Conservation (phyloP, 1,140 invertebrate species). For the Cotesia glomerata region DNA sequence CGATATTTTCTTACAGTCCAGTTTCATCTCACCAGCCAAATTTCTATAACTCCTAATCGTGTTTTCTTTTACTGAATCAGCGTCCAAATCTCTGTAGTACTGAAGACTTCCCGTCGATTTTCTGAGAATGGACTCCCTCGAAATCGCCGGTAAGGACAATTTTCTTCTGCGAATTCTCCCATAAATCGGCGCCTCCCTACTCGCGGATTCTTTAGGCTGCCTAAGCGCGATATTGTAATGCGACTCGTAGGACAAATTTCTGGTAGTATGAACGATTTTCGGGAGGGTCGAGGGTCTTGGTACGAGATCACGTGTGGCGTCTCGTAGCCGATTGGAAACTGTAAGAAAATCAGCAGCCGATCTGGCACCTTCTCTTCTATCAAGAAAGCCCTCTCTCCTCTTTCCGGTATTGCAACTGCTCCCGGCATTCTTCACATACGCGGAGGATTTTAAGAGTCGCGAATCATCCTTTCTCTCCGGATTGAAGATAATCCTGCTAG, state of each 20-base stretch:
- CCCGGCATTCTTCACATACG: constrained; percentile 38
- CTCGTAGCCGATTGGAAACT: constrained; percentile 34
- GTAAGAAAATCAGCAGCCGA: constrained; percentile 46
- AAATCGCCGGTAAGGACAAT: constrained; percentile 42
- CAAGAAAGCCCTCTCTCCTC: constrained; percentile 31
- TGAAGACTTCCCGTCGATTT: constrained; percentile 23
- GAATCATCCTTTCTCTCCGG: constrained; percentile 23
- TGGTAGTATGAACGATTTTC: constrained; percentile 44
- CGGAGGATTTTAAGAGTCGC: constrained; percentile 26
- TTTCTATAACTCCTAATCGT: background rate
- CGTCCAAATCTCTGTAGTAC: constrained; percentile 12
- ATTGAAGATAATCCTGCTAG: constrained; percentile 6
- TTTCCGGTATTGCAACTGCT: constrained; percentile 14
- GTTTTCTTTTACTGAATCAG: background rate
- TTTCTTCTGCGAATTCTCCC: constrained; percentile 56
- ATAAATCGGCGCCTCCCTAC: constrained; percentile 53
- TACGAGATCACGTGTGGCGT: constrained; percentile 37
- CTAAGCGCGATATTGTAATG: constrained; percentile 29
- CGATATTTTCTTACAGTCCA: constrained; percentile 23
- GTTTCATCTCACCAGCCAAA: constrained; percentile 20
- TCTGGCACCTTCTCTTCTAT: constrained; percentile 38
- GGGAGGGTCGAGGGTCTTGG: constrained; percentile 55
- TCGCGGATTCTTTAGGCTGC: constrained; percentile 36
- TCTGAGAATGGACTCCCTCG: constrained; percentile 20
- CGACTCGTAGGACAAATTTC: constrained; percentile 4